These are phyloP conservation scores for Rhynchophorus ferrugineus DNA, from an alignment of 1,140 invertebrate species.

Conservation along the genomic window DNA sequence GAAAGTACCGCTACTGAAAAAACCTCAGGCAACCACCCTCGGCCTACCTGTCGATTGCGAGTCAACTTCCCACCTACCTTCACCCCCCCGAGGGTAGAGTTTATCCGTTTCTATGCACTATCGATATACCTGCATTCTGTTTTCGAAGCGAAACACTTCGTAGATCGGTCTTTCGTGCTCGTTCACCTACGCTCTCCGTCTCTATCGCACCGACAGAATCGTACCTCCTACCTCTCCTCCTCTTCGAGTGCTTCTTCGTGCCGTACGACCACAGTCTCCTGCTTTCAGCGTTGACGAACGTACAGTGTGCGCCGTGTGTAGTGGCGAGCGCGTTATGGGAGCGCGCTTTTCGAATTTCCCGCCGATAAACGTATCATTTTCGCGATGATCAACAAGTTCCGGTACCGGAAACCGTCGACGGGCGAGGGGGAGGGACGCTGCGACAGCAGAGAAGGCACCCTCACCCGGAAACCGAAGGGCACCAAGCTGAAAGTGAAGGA, in stretches of 20 bases:
- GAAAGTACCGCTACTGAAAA: background rate
- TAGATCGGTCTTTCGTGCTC: background rate
- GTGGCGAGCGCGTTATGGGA: background rate
- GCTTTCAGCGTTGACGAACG: background rate
- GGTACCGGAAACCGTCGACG: conserved; percentile 31
- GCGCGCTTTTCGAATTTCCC: conserved; percentile 5
- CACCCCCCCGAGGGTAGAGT: background rate
- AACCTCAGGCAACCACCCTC: background rate
- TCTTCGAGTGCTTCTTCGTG: background rate
- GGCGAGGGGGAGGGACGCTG: background rate
- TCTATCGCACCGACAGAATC: background rate
- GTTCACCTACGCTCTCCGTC: background rate
- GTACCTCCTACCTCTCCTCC: background rate
- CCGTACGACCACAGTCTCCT: background rate
- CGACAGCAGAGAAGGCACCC: conserved; percentile 6
- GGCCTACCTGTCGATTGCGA: background rate
- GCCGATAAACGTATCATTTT: conserved; percentile 1
- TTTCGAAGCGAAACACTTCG: too few species aligned
- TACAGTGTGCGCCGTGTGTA: conserved; percentile 1
- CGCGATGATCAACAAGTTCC: conserved; percentile 35
- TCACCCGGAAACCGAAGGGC: conserved; percentile 9
- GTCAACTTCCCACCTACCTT: conserved; percentile 1
- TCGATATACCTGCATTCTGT: too few species aligned
- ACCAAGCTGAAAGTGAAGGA: conserved; percentile 3
- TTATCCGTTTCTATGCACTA: too few species aligned